These are phyloP conservation scores for Andrena dorsata DNA, from an alignment of 2,888 invertebrate species.

Conservation along the genomic window DNA sequence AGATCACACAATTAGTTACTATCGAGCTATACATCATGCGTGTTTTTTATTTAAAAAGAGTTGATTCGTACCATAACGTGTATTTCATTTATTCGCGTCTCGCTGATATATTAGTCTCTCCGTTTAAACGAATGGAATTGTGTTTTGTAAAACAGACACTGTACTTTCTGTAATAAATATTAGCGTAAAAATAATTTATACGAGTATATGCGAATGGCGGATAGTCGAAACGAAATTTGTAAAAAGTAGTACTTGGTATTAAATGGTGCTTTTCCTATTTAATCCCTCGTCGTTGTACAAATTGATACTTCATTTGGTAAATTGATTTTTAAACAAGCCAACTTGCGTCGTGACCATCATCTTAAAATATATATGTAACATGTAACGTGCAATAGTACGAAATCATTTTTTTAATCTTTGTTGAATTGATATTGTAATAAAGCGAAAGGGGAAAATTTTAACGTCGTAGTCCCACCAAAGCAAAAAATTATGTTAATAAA, in stretches of 20 bases:
- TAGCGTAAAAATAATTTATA: constrained; percentile 45
- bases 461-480: constrained; percentile 12
- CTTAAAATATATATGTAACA: background rate
- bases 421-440: constrained; percentile 15
- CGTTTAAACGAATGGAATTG: constrained; percentile 45
- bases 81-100: constrained; percentile 16
- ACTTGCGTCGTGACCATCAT: constrained; percentile 14
- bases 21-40: constrained; percentile 10
- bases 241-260: constrained; percentile 52
- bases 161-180: constrained; percentile 53
- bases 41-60: constrained; percentile 19
- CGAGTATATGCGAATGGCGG: constrained; percentile 22
- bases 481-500: constrained; percentile 32
- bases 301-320: constrained; percentile 32
- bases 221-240: constrained; percentile 43
- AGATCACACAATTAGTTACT: constrained; percentile 20
- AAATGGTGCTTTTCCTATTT: constrained; percentile 49
- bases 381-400: background rate
- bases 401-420: constrained; percentile 22
- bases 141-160: constrained; percentile 33
- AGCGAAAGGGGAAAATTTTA: constrained; percentile 10
- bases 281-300: constrained; percentile 30
- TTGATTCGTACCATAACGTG: constrained; percentile 27
- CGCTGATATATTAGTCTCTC: constrained; percentile 24
- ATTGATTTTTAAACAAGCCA: constrained; percentile 13